Evolutionary conservation across 2,888 invertebrate genomes (phyloP).

Genomic region (Tupiocoris notatus): DNA sequence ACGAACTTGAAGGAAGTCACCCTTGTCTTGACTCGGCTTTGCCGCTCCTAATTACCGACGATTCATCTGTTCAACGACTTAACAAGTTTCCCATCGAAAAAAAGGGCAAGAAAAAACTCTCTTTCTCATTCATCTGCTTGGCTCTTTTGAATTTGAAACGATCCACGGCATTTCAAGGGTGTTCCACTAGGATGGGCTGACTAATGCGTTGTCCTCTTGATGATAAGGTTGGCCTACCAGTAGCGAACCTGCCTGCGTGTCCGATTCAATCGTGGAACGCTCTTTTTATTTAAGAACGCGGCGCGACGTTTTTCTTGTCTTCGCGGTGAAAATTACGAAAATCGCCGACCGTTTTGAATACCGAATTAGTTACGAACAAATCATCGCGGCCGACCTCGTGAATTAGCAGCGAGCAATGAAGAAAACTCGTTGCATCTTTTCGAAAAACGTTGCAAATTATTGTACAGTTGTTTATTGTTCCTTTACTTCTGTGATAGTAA

Average conservation of each 20-base stretch:
- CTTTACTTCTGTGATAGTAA: too few species aligned
- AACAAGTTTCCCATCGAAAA: neutral
- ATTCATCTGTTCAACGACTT: conserved; percentile 11
- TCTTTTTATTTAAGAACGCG: neutral
- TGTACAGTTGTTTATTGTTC: too few species aligned
- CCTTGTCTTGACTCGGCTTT: neutral
- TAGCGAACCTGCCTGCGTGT: neutral
- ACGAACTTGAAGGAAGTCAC: conserved; percentile 11
- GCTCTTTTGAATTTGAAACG: neutral
- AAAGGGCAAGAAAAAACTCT: neutral
- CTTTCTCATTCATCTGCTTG: neutral
- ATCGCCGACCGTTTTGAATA: neutral
- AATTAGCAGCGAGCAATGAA: too few species aligned
- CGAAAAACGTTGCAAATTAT: too few species aligned
- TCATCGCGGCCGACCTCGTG: too few species aligned
- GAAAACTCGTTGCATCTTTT: too few species aligned
- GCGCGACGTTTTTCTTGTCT: too few species aligned
- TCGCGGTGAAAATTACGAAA: neutral
- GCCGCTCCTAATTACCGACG: conserved; percentile 1
- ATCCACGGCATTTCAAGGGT: neutral
- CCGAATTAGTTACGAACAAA: too few species aligned
- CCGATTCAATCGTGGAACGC: neutral
- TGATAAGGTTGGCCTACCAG: neutral
- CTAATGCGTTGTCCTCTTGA: neutral
- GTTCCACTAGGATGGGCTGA: neutral